Evolutionary conservation across 1,140 invertebrate species (phyloP), one percentile per base, ranked within the genome.

Genomic region (Heliothis virescens): DNA sequence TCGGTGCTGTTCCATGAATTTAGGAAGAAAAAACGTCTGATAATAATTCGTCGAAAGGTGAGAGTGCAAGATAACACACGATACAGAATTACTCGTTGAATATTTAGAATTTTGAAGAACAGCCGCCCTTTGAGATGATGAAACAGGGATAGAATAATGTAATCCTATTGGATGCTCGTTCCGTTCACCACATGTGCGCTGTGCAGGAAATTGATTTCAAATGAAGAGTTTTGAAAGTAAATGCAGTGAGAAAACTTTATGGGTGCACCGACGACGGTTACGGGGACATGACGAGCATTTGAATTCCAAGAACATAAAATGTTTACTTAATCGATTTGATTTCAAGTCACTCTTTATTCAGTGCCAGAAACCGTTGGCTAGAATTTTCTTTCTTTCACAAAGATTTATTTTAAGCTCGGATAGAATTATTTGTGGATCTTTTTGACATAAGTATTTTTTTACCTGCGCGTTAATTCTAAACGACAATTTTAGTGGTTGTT

Each of bases 31-130:
- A 41, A 9, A 5, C 5, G 34, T 7, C 5, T 41, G 34, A 41
- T 41, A 34, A 34, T 34, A 41, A 41, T 41, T 41, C 9, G 34
- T 41, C 34, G 34, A 41, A 41, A 41, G 34, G 34, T 41, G 34
- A 41, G 34, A 7, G 34, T 9, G 34, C 5, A 9, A 41, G 34
- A 41, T 41, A 41, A 41, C 34, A 41, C 34, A 34, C 5, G 12
- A 26, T 41, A 41, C 62, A 41, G n/a, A 15, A 47, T 65, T 65
- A 47, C 16, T 29, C 41, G 16, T 47, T 47, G 34, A 65, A 65
- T 65, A 47, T 65, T 65, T 65, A n/a, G 16, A n/a, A 65, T 47
- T 16, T n/a, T n/a, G n/a, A n/a, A n/a, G n/a, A n/a, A 65, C 41
- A 67, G 16, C 16, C 62, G 41, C 16, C 21, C 16, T 16, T 21